phyloP scores from a whole-genome alignment of 1,140 invertebrate species.

The Drosophila takahashii region DNA sequence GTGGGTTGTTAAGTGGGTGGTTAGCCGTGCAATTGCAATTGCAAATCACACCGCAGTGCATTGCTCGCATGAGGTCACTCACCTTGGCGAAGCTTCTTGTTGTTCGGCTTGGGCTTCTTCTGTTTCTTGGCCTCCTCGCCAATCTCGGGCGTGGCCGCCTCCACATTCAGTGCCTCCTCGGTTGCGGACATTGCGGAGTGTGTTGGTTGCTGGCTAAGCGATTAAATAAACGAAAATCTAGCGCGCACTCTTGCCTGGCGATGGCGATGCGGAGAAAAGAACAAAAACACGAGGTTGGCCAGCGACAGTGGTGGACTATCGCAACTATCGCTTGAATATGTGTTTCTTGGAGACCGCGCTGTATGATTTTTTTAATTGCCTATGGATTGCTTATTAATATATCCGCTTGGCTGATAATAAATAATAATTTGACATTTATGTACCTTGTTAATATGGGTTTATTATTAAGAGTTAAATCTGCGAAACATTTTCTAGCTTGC shows the following conservation, averaged over 20 bases:
- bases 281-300: constrained; percentile 46
- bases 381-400: no score
- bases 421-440: background rate
- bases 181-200: constrained; percentile 59
- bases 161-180: constrained; percentile 60
- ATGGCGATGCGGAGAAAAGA: constrained; percentile 48
- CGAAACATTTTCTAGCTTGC: background rate
- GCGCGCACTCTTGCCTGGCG: constrained; percentile 42
- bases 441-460: background rate
- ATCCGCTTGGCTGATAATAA: background rate
- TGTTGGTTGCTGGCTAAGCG: constrained; percentile 20
- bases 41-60: constrained; percentile 15
- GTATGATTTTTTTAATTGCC: background rate
- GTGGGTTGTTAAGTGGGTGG: constrained; percentile 5
- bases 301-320: constrained; percentile 12
- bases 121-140: constrained; percentile 77
- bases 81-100: constrained; percentile 83
- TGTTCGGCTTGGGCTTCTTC: constrained; percentile 84
- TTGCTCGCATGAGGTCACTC: constrained; percentile 56
- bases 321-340: background rate
- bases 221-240: constrained; percentile 44
- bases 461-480: no score
- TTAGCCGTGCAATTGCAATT: constrained; percentile 21
- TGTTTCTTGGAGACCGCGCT: background rate
- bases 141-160: constrained; percentile 35